Evolutionary conservation across 1,140 invertebrate genomes (phyloP).

Genomic region (Piezodorus guildinii): DNA sequence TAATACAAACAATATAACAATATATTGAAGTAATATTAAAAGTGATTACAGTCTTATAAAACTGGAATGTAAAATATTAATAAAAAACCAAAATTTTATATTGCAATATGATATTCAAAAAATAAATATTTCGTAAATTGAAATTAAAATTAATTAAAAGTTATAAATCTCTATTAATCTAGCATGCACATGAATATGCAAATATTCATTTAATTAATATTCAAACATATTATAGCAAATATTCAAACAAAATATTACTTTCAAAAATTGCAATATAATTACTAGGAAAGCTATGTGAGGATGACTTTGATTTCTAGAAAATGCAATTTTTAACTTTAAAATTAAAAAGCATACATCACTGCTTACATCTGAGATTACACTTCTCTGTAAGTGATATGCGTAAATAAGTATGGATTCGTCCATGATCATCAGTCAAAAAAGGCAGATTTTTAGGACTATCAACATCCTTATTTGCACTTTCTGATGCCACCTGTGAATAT

Average conservation of each 20-base stretch:
- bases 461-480: too few species aligned
- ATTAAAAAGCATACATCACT: neutral
- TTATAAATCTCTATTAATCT: too few species aligned
- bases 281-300: neutral
- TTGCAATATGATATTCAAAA: too few species aligned
- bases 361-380: slow-evolving; percentile 92
- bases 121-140: neutral
- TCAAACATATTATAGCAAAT: too few species aligned
- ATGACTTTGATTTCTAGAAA: too few species aligned
- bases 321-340: too few species aligned
- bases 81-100: neutral
- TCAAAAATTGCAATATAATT: too few species aligned
- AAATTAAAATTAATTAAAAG: too few species aligned
- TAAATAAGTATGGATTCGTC: slow-evolving; percentile 81
- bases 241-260: too few species aligned
- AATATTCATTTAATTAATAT: too few species aligned
- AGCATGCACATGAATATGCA: too few species aligned
- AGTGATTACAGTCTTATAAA: slow-evolving; percentile 11
- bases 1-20: neutral
- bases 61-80: neutral
- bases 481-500: too few species aligned
- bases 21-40: neutral
- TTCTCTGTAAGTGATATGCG: slow-evolving; percentile 90
- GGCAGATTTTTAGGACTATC: neutral
- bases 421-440: slow-evolving; percentile 65